phyloP scores from a whole-genome alignment of 2,113 vertebrate species.

The Naja naja region DNA sequence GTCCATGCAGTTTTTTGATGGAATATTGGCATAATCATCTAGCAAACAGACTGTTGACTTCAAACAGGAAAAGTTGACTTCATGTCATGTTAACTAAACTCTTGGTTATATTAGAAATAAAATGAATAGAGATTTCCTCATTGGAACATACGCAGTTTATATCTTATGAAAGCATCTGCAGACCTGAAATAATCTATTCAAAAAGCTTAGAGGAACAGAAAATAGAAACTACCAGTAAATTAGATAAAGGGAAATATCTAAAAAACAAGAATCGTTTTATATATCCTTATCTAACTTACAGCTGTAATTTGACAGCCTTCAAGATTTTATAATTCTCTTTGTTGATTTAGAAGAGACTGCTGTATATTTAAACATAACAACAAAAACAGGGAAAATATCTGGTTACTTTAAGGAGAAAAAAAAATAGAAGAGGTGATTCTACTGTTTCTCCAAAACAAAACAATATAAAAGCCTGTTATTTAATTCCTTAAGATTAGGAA shows the following conservation, averaged over 20 bases:
- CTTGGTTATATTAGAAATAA: constrained; percentile 8
- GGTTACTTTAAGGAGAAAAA: background rate
- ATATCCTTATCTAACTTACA: background rate
- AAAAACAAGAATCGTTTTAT: constrained; percentile 41
- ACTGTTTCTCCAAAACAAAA: background rate
- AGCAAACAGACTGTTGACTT: constrained; percentile 1
- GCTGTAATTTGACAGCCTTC: background rate
- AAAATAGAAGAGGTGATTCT: constrained; percentile 1
- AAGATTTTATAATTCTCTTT: constrained; percentile 25
- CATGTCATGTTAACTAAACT: constrained; percentile 27
- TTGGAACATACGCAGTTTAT: constrained; percentile 11
- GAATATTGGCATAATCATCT: constrained; percentile 35
- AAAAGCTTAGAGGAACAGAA: constrained; percentile 28
- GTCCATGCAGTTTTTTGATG: constrained; percentile 37
- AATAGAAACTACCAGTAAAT: constrained; percentile 21
- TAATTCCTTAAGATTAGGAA: background rate
- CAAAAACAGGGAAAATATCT: background rate
- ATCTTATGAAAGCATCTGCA: constrained; percentile 40
- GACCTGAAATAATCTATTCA: constrained; percentile 38
- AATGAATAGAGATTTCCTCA: constrained; percentile 23
- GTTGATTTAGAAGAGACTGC: constrained; percentile 37
- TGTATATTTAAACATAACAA: background rate
- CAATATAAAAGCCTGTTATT: background rate
- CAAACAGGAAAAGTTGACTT: constrained; percentile 60
- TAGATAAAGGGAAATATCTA: constrained; percentile 28